Conservation (phyloP, 2,888 invertebrate genomes). For the Tetropium fuscum region DNA sequence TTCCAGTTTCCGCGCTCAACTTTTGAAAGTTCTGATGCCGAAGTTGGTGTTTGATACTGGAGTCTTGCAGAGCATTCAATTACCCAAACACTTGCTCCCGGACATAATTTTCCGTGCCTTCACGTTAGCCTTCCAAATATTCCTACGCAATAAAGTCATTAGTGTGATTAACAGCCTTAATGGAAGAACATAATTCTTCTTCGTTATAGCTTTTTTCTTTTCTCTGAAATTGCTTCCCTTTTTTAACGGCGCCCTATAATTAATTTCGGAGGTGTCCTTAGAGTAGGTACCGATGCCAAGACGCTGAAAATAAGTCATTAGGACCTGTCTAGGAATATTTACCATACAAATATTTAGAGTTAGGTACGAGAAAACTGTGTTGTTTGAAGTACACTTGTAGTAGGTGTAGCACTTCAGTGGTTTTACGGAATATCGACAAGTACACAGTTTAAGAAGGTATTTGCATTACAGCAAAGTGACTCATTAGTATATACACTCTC, state of each 20-base stretch:
- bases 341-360: conserved; percentile 11
- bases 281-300: conserved; percentile 30
- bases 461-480: too few species aligned
- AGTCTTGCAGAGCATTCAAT: conserved; percentile 38
- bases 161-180: conserved; percentile 53
- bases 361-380: not conserved
- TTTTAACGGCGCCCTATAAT: conserved; percentile 32
- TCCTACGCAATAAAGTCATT: conserved; percentile 53
- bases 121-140: conserved; percentile 42
- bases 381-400: too few species aligned
- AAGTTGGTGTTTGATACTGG: conserved; percentile 31
- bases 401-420: too few species aligned
- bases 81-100: conserved; percentile 45
- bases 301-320: conserved; percentile 15
- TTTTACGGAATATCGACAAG: too few species aligned
- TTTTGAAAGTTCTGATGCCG: conserved; percentile 31
- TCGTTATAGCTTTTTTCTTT: conserved; percentile 38
- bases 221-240: conserved; percentile 35
- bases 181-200: conserved; percentile 43
- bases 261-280: conserved; percentile 40
- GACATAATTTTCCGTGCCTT: conserved; percentile 43
- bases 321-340: conserved; percentile 15
- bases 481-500: too few species aligned
- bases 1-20: conserved; percentile 27
- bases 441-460: too few species aligned